Evolutionary conservation across 2,888 invertebrate genomes (phyloP).

Genomic region (Gari tellinella): DNA sequence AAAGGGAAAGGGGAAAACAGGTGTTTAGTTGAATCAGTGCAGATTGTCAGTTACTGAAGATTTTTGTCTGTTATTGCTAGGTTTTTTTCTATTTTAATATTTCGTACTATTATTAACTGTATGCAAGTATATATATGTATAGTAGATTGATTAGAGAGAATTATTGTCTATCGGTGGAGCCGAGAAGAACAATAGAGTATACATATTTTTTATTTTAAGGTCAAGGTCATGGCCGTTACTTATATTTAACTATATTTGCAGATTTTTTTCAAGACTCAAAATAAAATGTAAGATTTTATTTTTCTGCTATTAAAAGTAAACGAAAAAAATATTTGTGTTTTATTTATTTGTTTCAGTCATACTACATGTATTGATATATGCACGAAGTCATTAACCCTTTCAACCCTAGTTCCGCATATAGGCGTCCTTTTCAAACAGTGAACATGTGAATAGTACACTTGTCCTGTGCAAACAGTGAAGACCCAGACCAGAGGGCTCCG

Average conservation of each 20-base stretch:
- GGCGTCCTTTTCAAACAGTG: no score
- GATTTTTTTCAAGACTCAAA: slow-evolving; percentile 64
- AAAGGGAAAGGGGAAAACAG: no score
- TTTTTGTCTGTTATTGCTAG: slow-evolving; percentile 47
- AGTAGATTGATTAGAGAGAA: slow-evolving; percentile 23
- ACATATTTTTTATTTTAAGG: slow-evolving; percentile 74
- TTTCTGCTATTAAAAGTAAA: slow-evolving; percentile 79
- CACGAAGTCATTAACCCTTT: no score
- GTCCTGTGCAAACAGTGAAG: no score
- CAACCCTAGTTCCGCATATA: no score
- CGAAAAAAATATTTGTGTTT: slow-evolving; percentile 26
- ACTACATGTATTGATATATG: no score
- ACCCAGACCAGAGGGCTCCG: no score
- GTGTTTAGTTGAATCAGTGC: no score
- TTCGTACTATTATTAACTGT: slow-evolving; percentile 42
- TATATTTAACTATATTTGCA: slow-evolving; percentile 76
- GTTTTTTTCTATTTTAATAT: slow-evolving; percentile 55
- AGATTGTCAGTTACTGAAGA: no score
- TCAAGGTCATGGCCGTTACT: slow-evolving; percentile 63
- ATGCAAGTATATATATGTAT: slow-evolving; percentile 46
- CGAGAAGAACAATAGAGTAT: slow-evolving; percentile 49
- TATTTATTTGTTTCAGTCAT: not conserved
- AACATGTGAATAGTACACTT: no score
- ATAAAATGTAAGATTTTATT: slow-evolving; percentile 80
- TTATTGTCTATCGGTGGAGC: slow-evolving; percentile 30